Percentiles rank a stretch among this genome's conserved stretches.
These are phyloP conservation scores for Lordiphosa clarofinis DNA, from an alignment of 1,140 invertebrate genomes.

Conservation along the genomic window DNA sequence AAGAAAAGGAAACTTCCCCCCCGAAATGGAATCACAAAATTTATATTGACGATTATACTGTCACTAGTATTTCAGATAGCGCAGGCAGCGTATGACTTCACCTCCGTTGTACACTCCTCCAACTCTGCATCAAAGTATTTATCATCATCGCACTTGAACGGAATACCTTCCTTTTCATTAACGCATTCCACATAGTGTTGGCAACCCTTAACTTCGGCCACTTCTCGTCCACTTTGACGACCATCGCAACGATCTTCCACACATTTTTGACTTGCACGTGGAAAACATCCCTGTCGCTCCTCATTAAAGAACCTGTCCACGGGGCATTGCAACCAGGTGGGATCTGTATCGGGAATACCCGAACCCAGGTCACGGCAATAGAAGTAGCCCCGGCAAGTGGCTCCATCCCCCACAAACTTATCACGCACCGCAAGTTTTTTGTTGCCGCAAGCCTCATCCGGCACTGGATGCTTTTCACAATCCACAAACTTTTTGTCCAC, in stretches of 20 bases:
- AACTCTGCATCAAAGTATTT: conserved; percentile 28
- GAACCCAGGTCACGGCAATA: conserved; percentile 58
- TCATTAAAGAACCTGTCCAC: conserved; percentile 45
- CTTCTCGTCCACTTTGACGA: conserved; percentile 26
- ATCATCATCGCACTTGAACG: conserved; percentile 7
- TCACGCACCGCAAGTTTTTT: conserved; percentile 46
- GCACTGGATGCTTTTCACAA: conserved; percentile 49
- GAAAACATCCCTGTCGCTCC: conserved; percentile 28
- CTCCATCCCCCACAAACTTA: conserved; percentile 53
- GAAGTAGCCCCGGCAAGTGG: conserved; percentile 64
- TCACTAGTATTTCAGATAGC: background rate
- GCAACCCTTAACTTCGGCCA: conserved; percentile 45
- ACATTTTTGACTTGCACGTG: conserved; percentile 29
- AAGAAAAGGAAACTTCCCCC: background rate
- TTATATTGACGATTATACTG: too few relatives aligned
- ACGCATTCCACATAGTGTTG: conserved; percentile 47
- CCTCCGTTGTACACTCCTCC: conserved; percentile 18
- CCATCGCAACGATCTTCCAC: conserved; percentile 62
- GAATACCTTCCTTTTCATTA: conserved; percentile 16
- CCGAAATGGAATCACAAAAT: background rate
- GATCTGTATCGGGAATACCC: conserved; percentile 43
- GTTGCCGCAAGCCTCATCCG: conserved; percentile 50
- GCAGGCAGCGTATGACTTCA: conserved; percentile 22
- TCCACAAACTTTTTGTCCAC: conserved; percentile 34
- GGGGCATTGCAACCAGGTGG: conserved; percentile 34